Percentiles rank a stretch among this genome's conserved stretches.
These are phyloP conservation scores for Sialia sialis DNA, from an alignment of 2,113 vertebrate genomes.

Conservation along the genomic window DNA sequence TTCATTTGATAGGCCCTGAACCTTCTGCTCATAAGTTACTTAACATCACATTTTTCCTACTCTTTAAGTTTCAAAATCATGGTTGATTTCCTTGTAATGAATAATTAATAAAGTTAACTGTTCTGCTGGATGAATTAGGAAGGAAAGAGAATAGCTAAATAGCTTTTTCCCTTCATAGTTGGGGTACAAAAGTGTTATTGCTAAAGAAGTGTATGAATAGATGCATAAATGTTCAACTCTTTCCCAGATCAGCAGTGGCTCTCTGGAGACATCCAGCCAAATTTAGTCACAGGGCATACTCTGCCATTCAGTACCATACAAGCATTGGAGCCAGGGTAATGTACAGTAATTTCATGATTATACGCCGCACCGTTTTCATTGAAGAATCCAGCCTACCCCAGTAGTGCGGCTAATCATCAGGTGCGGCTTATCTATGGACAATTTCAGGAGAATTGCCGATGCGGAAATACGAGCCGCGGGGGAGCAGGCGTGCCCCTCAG, in stretches of 20 bases:
- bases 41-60: slow-evolving; percentile 5
- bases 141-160: slow-evolving; percentile 22
- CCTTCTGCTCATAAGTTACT: slow-evolving; percentile 19
- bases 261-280: not conserved
- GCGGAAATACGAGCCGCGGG: too few relatives aligned
- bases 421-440: too few relatives aligned
- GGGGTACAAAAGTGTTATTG: not conserved
- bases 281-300: not conserved
- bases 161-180: not conserved
- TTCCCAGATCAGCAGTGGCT: not conserved
- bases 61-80: slow-evolving; percentile 5
- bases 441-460: too few relatives aligned
- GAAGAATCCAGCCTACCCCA: too few relatives aligned
- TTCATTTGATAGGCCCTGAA: not conserved
- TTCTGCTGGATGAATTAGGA: slow-evolving; percentile 1
- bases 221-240: not conserved
- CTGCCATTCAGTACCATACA: not conserved
- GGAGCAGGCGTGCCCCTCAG: too few relatives aligned
- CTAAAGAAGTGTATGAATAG: not conserved
- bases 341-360: too few relatives aligned
- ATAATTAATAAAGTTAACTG: slow-evolving; percentile 64
- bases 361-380: too few relatives aligned
- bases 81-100: slow-evolving; percentile 50
- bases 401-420: too few relatives aligned
- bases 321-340: not conserved